A percentile compares a stretch with the other conserved stretches of the same genome.
Evolutionary conservation across 2,888 invertebrate species (phyloP).

Genomic region (Cryptocephalus primarius): DNA sequence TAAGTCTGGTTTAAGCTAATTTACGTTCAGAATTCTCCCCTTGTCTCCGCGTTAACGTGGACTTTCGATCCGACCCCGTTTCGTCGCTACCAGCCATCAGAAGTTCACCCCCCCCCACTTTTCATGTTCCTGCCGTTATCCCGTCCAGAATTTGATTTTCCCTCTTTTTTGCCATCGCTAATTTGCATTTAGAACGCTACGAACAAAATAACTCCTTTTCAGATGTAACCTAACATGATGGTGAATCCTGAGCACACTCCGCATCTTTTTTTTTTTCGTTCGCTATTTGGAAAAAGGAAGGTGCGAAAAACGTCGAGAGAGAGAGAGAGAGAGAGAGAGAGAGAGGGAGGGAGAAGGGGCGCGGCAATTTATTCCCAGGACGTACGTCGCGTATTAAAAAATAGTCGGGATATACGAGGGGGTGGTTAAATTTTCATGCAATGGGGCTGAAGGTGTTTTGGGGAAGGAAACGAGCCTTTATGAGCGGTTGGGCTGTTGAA

Average conservation of each 20-base stretch:
- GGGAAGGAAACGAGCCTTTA: too few relatives aligned
- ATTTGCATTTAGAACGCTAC: conserved; percentile 22
- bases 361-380: neutral
- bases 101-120: conserved; percentile 5
- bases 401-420: too few relatives aligned
- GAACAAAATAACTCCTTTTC: conserved; percentile 15
- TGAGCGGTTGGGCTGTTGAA: too few relatives aligned
- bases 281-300: neutral
- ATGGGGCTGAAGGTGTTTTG: too few relatives aligned
- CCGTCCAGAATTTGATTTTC: conserved; percentile 18
- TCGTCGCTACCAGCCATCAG: neutral
- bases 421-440: too few relatives aligned
- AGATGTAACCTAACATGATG: conserved; percentile 13
- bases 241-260: neutral
- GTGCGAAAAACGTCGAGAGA: neutral
- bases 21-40: too few relatives aligned
- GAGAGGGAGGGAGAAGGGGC: neutral
- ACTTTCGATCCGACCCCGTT: too few relatives aligned
- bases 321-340: neutral
- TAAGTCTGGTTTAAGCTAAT: too few relatives aligned
- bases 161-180: conserved; percentile 15
- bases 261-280: too few relatives aligned
- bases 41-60: too few relatives aligned
- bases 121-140: conserved; percentile 14
- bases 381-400: too few relatives aligned